Conservation (phyloP, 2,888 invertebrate genomes). For the Helobdella robusta region DNA sequence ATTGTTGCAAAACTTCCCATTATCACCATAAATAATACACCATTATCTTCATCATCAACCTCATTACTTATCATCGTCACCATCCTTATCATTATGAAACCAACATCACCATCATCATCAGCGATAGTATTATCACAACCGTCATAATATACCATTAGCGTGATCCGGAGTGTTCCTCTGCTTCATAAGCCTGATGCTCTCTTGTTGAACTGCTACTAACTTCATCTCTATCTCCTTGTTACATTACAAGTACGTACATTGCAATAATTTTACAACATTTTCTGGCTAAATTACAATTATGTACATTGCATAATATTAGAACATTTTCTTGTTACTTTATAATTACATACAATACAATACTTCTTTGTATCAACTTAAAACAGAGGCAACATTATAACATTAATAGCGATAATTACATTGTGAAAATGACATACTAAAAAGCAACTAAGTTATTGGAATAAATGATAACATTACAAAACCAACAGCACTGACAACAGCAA, state of each 20-base stretch:
- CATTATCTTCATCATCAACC: too few relatives aligned
- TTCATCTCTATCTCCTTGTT: constrained; percentile 30
- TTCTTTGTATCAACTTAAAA: too few relatives aligned
- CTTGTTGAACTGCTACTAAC: constrained; percentile 23
- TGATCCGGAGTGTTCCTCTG: constrained; percentile 19
- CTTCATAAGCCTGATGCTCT: constrained; percentile 23
- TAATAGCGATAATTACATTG: background rate
- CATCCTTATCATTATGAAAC: background rate
- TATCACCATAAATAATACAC: too few relatives aligned
- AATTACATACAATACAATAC: too few relatives aligned
- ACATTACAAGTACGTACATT: too few relatives aligned
- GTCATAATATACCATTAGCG: too few relatives aligned
- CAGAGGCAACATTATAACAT: background rate
- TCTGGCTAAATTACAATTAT: too few relatives aligned
- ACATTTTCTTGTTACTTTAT: too few relatives aligned
- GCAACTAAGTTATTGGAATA: background rate
- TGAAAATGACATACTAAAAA: background rate
- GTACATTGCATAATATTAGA: too few relatives aligned
- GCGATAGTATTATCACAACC: too few relatives aligned
- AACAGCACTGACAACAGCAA: background rate
- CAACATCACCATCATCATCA: background rate
- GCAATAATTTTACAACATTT: too few relatives aligned
- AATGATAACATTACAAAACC: background rate
- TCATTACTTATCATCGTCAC: background rate
- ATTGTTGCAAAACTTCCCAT: too few relatives aligned